Percentiles rank a stretch among this genome's conserved stretches.
Conservation (phyloP, 2,797 vertebrate genomes). For the Malurus splendens region DNA sequence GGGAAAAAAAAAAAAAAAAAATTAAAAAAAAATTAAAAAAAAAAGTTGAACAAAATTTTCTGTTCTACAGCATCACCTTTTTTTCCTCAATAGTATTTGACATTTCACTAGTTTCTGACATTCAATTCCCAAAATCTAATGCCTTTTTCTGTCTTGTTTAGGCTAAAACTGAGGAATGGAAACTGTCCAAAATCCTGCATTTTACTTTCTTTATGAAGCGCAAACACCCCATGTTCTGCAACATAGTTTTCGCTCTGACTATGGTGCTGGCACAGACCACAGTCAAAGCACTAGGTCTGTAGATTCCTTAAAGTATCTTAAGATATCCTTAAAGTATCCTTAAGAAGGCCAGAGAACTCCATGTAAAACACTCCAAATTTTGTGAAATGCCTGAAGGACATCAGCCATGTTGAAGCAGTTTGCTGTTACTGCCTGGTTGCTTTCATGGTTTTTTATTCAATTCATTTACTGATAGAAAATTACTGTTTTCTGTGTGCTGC, state of each 20-base stretch:
- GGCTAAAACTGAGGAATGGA: background rate
- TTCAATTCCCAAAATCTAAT: background rate
- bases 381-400: background rate
- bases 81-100: background rate
- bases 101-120: background rate
- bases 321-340: too few species aligned
- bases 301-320: background rate
- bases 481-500: background rate
- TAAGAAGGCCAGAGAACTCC: background rate
- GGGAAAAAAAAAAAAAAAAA: background rate
- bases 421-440: background rate
- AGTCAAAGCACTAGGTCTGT: background rate
- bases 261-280: fast-evolving
- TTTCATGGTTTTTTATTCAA: background rate
- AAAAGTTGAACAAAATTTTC: background rate
- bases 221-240: background rate
- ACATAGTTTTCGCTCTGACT: background rate
- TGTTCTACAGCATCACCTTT: background rate
- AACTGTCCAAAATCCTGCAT: background rate
- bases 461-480: background rate
- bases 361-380: background rate
- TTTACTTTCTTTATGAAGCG: conserved; percentile 17
- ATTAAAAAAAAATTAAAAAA: background rate
- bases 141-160: background rate
- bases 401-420: background rate